Conservation (phyloP, 2,888 invertebrate species). For the Brachynemurus nebulosus region DNA sequence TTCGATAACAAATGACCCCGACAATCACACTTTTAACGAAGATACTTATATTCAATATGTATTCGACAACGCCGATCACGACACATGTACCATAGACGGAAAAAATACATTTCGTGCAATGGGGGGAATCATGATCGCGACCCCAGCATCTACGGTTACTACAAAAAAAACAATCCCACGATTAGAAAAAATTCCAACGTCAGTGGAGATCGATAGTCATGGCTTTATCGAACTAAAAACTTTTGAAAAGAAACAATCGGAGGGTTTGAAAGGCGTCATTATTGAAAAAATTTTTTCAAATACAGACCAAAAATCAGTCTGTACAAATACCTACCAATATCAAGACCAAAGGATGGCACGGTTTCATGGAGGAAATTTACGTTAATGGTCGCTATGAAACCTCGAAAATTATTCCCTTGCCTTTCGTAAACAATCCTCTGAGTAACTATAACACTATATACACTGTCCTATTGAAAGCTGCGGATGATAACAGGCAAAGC, state of each 20-base stretch:
- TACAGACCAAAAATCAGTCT: too few relatives aligned
- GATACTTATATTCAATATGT: constrained; percentile 16
- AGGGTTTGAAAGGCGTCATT: constrained; percentile 17
- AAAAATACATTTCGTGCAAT: constrained; percentile 22
- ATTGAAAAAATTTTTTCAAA: constrained; percentile 18
- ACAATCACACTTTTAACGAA: background rate
- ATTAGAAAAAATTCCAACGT: constrained; percentile 18
- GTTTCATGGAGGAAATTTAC: constrained; percentile 18
- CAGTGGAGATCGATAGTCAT: constrained; percentile 18
- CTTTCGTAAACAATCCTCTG: constrained; percentile 22
- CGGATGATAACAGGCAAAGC: too few relatives aligned
- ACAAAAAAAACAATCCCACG: constrained; percentile 14
- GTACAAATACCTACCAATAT: too few relatives aligned
- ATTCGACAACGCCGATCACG: constrained; percentile 24
- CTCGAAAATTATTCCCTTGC: constrained; percentile 21
- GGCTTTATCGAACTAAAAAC: constrained; percentile 18
- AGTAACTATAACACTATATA: constrained; percentile 22
- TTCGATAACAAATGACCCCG: background rate
- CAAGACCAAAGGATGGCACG: constrained; percentile 21
- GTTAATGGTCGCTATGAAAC: constrained; percentile 17
- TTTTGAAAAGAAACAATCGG: constrained; percentile 19
- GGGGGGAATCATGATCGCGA: constrained; percentile 20
- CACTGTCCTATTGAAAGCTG: too few relatives aligned
- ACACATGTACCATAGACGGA: constrained; percentile 21
- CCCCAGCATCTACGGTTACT: constrained; percentile 6